Conservation (phyloP, 1,140 invertebrate genomes). For the Heliconius hewitsoni region DNA sequence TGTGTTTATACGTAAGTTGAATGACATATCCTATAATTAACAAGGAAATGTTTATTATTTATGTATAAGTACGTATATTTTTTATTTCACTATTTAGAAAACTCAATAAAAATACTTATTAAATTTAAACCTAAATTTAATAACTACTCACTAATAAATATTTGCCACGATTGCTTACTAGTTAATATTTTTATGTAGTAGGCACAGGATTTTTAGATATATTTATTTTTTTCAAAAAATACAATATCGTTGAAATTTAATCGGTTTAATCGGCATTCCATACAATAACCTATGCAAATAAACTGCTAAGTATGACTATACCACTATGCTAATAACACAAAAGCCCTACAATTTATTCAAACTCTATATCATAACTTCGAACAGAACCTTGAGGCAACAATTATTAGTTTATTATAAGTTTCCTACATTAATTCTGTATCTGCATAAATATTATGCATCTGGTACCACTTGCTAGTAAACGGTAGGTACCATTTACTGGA, state of each 20-base stretch:
- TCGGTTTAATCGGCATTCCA: background rate
- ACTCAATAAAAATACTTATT: no score
- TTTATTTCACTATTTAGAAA: no score
- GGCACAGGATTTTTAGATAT: no score
- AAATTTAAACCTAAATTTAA: no score
- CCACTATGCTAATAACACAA: background rate
- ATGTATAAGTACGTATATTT: background rate
- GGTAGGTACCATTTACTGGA: background rate
- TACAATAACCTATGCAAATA: background rate
- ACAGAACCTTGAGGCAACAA: slow-evolving; percentile 12
- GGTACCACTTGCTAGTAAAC: background rate
- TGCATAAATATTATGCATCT: slow-evolving; percentile 22
- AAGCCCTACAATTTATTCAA: slow-evolving; percentile 1
- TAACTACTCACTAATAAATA: no score
- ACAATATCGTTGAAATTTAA: background rate
- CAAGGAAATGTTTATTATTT: background rate
- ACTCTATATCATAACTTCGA: background rate
- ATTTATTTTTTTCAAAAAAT: no score
- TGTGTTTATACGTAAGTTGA: slow-evolving; percentile 48
- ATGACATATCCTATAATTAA: background rate
- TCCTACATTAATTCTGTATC: slow-evolving; percentile 14
- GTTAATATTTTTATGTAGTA: no score
- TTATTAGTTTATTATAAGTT: slow-evolving; percentile 7
- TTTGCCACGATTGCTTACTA: no score
- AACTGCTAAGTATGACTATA: slow-evolving; percentile 10